phyloP scores from a whole-genome alignment of 2,797 vertebrate genomes.

The Rhinichthys osculus region DNA sequence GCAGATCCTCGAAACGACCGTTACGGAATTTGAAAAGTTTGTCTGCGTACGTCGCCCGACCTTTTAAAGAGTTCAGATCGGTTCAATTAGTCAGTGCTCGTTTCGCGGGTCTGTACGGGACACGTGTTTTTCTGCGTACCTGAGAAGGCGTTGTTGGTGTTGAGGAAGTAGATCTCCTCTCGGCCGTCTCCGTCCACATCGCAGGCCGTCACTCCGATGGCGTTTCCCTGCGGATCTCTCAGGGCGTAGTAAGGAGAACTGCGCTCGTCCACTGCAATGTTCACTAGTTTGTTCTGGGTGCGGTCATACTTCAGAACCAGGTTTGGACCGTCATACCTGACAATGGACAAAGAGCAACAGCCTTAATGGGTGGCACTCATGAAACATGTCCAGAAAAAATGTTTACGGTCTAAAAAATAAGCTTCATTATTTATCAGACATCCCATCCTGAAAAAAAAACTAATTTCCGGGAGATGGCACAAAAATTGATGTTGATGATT shows the following conservation, averaged over 20 bases:
- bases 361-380: not conserved
- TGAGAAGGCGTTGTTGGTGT: conserved; percentile 95
- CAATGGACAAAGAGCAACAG: not conserved
- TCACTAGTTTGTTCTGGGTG: conserved; percentile 79
- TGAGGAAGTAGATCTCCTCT: conserved; percentile 97
- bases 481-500: too few species aligned
- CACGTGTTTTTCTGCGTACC: conserved; percentile 74
- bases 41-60: conserved; percentile 89
- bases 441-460: too few species aligned
- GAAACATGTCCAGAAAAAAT: not conserved
- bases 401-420: not conserved
- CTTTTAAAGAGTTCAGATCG: conserved; percentile 79
- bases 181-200: conserved; percentile 94
- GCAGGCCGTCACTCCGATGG: conserved; percentile 93
- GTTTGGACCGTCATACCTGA: conserved; percentile 93
- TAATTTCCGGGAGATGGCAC: too few species aligned
- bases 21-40: conserved; percentile 95
- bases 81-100: conserved; percentile 71
- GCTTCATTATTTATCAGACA: not conserved
- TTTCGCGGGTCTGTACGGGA: not conserved
- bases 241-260: conserved; percentile 88
- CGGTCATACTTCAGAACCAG: conserved; percentile 90
- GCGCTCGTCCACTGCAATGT: conserved; percentile 85
- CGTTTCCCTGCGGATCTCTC: conserved; percentile 87
- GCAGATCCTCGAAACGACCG: conserved; percentile 91